These are phyloP conservation scores for Falco cherrug DNA, from an alignment of 2,797 vertebrate species.

Conservation along the genomic window DNA sequence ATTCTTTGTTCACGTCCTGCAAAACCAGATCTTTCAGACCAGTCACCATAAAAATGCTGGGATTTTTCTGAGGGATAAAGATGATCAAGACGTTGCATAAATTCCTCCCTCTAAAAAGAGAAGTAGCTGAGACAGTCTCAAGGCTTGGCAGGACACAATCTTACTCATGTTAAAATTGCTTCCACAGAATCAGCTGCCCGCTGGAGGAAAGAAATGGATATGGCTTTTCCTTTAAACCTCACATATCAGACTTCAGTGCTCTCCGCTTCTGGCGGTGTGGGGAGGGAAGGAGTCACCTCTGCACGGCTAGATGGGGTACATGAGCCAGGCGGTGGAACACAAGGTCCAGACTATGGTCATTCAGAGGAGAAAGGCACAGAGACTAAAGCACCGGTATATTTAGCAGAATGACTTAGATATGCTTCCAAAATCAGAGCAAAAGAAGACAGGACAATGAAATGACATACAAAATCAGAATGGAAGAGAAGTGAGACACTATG, in stretches of 20 bases:
- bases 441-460: background rate
- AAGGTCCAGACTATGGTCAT: background rate
- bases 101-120: background rate
- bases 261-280: background rate
- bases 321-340: background rate
- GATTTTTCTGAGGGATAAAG: slow-evolving; percentile 40
- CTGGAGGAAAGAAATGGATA: background rate
- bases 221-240: background rate
- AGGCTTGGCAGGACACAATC: background rate
- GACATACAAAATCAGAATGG: background rate
- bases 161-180: rapidly evolving
- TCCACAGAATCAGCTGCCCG: background rate
- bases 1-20: slow-evolving; percentile 47
- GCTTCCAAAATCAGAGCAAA: background rate
- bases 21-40: slow-evolving; percentile 48
- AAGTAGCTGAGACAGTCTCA: background rate
- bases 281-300: background rate
- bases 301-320: background rate
- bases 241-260: background rate
- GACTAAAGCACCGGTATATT: background rate
- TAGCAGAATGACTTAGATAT: background rate
- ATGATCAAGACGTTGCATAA: slow-evolving; percentile 6
- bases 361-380: background rate
- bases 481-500: background rate
- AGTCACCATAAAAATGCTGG: slow-evolving; percentile 29